Evolutionary conservation across 2,888 invertebrate species (phyloP).

Genomic region (Apodemia mormo): DNA sequence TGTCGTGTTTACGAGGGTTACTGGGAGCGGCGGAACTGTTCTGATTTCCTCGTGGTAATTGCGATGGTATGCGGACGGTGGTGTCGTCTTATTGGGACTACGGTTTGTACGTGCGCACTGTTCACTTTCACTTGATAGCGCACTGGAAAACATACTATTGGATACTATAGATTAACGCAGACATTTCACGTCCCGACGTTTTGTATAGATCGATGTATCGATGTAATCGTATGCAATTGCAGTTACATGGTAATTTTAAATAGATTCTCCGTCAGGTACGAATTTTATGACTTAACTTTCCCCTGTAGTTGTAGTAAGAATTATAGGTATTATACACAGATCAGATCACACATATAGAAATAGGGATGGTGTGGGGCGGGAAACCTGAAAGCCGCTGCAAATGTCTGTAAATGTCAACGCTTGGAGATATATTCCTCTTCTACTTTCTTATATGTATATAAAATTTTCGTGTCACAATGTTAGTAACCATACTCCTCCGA

Average conservation of each 20-base stretch:
- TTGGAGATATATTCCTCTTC: no score
- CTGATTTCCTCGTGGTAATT: constrained; percentile 80
- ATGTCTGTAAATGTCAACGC: no score
- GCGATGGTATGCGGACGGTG: constrained; percentile 77
- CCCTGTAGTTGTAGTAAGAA: background rate
- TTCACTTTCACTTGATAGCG: constrained; percentile 79
- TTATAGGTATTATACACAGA: background rate
- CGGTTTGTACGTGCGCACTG: constrained; percentile 70
- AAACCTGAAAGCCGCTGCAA: no score
- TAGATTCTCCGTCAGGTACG: background rate
- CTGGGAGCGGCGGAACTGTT: constrained; percentile 55
- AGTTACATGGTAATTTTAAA: constrained; percentile 16
- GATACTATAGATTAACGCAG: constrained; percentile 33
- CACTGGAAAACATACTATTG: constrained; percentile 54
- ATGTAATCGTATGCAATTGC: constrained; percentile 22
- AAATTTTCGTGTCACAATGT: no score
- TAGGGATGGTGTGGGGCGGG: no score
- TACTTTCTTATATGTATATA: no score
- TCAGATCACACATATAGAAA: no score
- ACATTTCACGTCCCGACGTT: constrained; percentile 29
- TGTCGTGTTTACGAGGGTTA: constrained; percentile 35
- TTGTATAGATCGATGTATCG: constrained; percentile 1
- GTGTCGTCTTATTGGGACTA: constrained; percentile 79
- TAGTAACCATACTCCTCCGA: no score
- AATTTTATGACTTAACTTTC: constrained; percentile 2